A percentile compares a stretch with the other conserved stretches of the same genome.
Conservation (phyloP, 2,797 vertebrate species). For the Prunella strophiata region DNA sequence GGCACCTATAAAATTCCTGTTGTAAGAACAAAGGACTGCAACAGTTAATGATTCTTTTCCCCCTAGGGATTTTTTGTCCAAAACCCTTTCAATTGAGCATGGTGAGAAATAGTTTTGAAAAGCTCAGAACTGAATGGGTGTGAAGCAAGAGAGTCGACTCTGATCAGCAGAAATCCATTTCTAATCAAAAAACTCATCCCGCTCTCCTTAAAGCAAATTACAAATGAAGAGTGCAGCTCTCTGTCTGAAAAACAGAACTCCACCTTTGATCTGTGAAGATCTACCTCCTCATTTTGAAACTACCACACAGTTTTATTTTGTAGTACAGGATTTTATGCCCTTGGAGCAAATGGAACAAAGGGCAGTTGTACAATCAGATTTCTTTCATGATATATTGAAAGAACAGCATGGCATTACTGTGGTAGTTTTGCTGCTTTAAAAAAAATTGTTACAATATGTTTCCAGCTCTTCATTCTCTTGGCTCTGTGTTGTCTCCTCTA, state of each 20-base stretch:
- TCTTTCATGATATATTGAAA: background rate
- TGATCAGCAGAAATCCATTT: background rate
- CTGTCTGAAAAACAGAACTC: background rate
- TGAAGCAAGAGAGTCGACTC: background rate
- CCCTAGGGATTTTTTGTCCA: background rate
- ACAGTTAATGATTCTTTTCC: background rate
- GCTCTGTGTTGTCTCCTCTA: conserved; percentile 46
- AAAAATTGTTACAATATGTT: background rate
- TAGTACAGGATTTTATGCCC: background rate
- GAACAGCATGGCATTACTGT: background rate
- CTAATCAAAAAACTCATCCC: background rate
- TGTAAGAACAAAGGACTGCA: background rate
- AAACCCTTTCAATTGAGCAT: background rate
- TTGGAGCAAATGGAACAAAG: background rate
- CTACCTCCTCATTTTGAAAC: background rate
- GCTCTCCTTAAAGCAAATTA: background rate
- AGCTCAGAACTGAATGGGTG: background rate
- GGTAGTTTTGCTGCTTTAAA: background rate
- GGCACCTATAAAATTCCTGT: background rate
- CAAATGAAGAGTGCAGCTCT: background rate
- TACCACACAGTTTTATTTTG: background rate
- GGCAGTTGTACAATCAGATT: background rate
- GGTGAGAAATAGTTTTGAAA: background rate
- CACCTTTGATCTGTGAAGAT: background rate
- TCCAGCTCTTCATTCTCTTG: background rate